These are phyloP conservation scores for Temnopleurus reevesii DNA, from an alignment of 53 echinoderm and acorn worm species.

Conservation along the genomic window DNA sequence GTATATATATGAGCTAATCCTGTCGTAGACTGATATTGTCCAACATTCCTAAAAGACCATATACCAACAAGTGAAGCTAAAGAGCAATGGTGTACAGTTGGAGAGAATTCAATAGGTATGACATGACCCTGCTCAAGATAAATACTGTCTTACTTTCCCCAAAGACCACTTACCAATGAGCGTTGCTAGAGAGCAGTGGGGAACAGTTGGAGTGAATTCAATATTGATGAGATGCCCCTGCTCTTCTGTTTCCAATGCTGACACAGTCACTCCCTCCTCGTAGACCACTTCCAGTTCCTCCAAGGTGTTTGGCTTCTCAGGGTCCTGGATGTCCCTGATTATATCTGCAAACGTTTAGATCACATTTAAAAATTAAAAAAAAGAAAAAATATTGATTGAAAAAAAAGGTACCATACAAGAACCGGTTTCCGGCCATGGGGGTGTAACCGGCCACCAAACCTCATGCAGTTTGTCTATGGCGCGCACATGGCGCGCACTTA, in stretches of 20 bases:
- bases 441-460: no score
- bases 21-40: no score
- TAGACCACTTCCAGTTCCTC: constrained; percentile 90
- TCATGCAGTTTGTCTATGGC: no score
- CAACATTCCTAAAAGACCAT: no score
- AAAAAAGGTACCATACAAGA: no score
- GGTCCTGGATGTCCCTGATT: constrained; percentile 93
- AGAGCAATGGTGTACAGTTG: constrained; percentile 95
- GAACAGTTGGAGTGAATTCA: constrained; percentile 92
- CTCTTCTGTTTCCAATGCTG: constrained; percentile 55
- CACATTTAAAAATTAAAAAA: no score
- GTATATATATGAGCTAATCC: no score
- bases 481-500: no score
- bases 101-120: constrained; percentile 85
- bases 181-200: constrained; percentile 95
- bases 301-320: constrained; percentile 92
- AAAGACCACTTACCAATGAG: constrained; percentile 75
- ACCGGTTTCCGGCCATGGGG: no score
- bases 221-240: constrained; percentile 82
- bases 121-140: constrained; percentile 74
- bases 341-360: constrained; percentile 86
- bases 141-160: no score
- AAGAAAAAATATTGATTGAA: no score
- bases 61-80: constrained; percentile 94
- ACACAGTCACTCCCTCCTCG: constrained; percentile 76